phyloP scores from a whole-genome alignment of 2,888 invertebrate genomes.

The Aricia artaxerxes region DNA sequence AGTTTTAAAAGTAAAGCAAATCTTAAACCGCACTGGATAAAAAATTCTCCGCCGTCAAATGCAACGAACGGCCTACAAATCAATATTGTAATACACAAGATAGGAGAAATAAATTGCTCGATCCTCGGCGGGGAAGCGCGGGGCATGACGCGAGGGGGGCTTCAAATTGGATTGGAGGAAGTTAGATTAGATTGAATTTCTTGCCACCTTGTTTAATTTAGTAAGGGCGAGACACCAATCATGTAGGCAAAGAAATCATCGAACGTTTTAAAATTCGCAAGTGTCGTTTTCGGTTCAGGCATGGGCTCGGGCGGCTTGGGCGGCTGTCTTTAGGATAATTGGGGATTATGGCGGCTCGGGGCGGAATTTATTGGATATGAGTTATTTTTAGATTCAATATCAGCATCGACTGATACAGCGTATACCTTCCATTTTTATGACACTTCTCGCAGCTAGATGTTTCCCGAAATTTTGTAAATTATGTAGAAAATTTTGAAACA shows the following conservation, averaged over 20 bases:
- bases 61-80: constrained; percentile 21
- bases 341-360: neutral
- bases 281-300: neutral
- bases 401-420: neutral
- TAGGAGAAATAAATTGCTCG: constrained; percentile 54
- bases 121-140: constrained; percentile 41
- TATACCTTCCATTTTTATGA: neutral
- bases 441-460: neutral
- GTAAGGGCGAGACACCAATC: constrained; percentile 51
- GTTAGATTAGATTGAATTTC: constrained; percentile 77
- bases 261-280: constrained; percentile 25
- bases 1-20: neutral
- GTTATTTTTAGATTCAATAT: neutral
- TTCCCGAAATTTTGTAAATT: too few species aligned
- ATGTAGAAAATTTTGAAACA: too few species aligned
- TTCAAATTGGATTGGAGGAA: constrained; percentile 78
- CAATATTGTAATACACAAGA: constrained; percentile 30
- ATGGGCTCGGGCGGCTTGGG: neutral
- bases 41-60: neutral
- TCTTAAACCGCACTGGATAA: neutral
- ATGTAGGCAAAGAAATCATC: constrained; percentile 38
- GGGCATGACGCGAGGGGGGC: constrained; percentile 53
- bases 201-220: constrained; percentile 76
- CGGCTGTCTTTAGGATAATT: constrained; percentile 22
- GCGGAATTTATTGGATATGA: constrained; percentile 3